Base-by-base conservation (phyloP, 2,797 vertebrate species). In the Meda fulgida region DNA sequence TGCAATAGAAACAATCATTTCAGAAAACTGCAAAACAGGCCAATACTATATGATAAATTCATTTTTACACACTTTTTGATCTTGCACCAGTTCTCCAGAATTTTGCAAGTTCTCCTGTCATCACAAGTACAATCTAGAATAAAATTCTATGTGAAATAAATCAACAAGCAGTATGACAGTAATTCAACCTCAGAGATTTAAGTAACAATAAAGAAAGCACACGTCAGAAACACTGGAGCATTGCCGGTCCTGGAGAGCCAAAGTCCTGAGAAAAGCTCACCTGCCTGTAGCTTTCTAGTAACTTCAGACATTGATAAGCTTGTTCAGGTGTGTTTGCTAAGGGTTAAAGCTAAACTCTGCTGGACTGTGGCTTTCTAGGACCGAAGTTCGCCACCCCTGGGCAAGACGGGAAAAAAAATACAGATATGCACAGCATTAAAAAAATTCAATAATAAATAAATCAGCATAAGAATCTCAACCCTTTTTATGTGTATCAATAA, bases 401-500 rank as follows among this genome's bases (percentile, higher is more conserved):
- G 83, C 29, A 16, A 63, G 13, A 13, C 2, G 3, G 29, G 7
- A 3, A 29, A 31, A n/a, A 81, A 14, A 53, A 21, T 4, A 87
- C 29, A 87, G n/a, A 83, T 66, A 80, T 40, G 63, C 29, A 55
- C 29, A 40, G 26, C 23, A 72, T 34, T n/a, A 66, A 51, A 13
- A 43, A 60, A 36, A 55, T 14, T 23, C 1, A 34, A 29, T 29
- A 65, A 43, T 85, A 84, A 83, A 87, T 84, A 82, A 79, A 81
- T 78, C 67, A 76, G 63, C 48, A 69, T 31, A 76, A 55, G 7
- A 13, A 75, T 73, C 36, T 53, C 23, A 80, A 46, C 11, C n/a
- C 51, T 55, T 72, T 40, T 58, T 40, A 63, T 73, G 65, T 36
- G 6, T 29, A 13, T 58, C 26, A 36, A 46, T 36, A 69, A 81